Evolutionary conservation across 2,797 vertebrate species (phyloP).

Genomic region (Parotocinclus haroldoi): DNA sequence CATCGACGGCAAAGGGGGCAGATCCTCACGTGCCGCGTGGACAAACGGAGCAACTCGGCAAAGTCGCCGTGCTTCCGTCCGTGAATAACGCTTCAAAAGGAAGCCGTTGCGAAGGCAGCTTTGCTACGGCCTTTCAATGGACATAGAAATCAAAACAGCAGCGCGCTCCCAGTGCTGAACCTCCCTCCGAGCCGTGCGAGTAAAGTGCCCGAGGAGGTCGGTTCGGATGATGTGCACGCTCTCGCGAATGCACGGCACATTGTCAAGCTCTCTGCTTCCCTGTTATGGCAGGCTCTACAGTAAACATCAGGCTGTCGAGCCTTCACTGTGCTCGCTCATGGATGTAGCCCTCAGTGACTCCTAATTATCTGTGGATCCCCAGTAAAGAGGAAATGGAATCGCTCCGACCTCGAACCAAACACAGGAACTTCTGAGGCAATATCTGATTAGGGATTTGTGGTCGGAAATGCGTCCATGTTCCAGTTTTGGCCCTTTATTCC

Average conservation of each 20-base stretch:
- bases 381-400: constrained; percentile 44
- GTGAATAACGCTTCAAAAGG: not conserved
- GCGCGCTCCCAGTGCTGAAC: constrained; percentile 12
- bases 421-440: constrained; percentile 20
- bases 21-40: no score
- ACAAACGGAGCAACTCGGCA: not conserved
- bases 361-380: constrained; percentile 45
- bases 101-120: constrained; percentile 22
- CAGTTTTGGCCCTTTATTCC: no score
- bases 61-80: not conserved
- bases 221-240: constrained; percentile 34
- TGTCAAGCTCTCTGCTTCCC: constrained; percentile 20
- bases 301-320: constrained; percentile 37
- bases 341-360: constrained; percentile 35
- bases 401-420: constrained; percentile 27
- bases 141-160: constrained; percentile 43
- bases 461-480: not conserved
- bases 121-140: constrained; percentile 12
- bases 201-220: constrained; percentile 29
- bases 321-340: constrained; percentile 20
- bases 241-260: constrained; percentile 3
- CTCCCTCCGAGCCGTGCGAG: constrained; percentile 20
- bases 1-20: not conserved
- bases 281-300: constrained; percentile 27
- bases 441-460: constrained; percentile 19